A percentile compares a stretch with the other conserved stretches of the same genome.
Evolutionary conservation across 2,888 invertebrate species (phyloP).

Genomic region (Tortricodes alternella): DNA sequence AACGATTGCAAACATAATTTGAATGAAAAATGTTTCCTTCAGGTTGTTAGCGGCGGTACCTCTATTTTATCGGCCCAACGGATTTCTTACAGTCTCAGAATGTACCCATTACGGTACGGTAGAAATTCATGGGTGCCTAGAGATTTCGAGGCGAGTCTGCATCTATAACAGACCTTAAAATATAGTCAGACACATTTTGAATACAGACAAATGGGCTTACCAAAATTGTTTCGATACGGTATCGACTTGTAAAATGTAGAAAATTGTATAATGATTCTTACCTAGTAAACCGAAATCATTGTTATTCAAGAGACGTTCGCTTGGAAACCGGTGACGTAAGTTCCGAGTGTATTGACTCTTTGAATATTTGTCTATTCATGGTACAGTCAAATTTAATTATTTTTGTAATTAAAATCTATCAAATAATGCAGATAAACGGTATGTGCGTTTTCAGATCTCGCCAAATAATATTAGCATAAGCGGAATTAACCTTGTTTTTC

Average conservation of each 20-base stretch:
- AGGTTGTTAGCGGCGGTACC: conserved; percentile 25
- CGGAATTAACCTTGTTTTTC: conserved; percentile 4
- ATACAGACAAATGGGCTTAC: conserved; percentile 43
- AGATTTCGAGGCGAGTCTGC: conserved; percentile 47
- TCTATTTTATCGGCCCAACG: conserved; percentile 28
- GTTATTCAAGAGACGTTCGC: conserved; percentile 73
- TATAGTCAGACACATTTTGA: conserved; percentile 4
- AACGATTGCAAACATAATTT: conserved; percentile 8
- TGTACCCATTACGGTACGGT: conserved; percentile 49
- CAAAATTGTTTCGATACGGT: conserved; percentile 55
- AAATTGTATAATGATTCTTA: conserved; percentile 76
- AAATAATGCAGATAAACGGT: not conserved
- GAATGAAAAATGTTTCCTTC: conserved; percentile 23
- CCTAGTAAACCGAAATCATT: conserved; percentile 63
- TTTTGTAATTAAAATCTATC: not conserved
- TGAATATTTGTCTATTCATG: conserved; percentile 49
- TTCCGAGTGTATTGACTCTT: conserved; percentile 66
- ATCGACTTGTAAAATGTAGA: conserved; percentile 63
- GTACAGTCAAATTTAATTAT: conserved; percentile 1
- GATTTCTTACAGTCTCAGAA: conserved; percentile 10
- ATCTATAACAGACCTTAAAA: conserved; percentile 18
- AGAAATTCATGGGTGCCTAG: conserved; percentile 61
- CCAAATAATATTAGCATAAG: conserved; percentile 3
- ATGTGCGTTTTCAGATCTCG: not conserved
- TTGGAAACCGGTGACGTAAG: conserved; percentile 72